Base-by-base conservation (phyloP, 2,888 invertebrate genomes). In the Diplazon laetatorius region DNA sequence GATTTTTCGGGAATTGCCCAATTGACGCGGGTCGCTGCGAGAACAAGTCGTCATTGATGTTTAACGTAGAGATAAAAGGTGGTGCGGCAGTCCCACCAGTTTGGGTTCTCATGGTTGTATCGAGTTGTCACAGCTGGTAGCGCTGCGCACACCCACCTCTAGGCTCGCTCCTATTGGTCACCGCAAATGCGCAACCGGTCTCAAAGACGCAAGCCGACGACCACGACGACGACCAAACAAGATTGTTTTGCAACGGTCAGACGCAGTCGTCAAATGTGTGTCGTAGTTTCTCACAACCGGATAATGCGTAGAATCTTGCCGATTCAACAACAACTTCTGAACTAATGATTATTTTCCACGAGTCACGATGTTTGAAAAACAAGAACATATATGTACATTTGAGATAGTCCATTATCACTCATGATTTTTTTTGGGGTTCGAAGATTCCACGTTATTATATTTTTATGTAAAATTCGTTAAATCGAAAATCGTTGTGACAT, bases 171-270 rank as follows among this genome's bases (percentile, higher is more conserved):
- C 25, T 20, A 77, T 77, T 77, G 76, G 76, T 60, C 3, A 8
- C 39, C 48, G 9, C 42, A 39, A 5, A 2, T 42, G 37, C 46
- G 20, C 22, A 76, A 66, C 60, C 76, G 66, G 55, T 55, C 46
- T 48, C 62, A 46, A 72, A 71, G 71, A 62, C 72, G 62, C 14
- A 18, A n/a, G 30, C 35, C 30, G n/a, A n/a, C n/a, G n/a, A n/a
- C n/a, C n/a, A n/a, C n/a, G n/a, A n/a, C n/a, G n/a, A 9, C 39
- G 48, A 77, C 71, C 72, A 76, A 77, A 63, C 63, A 63, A 55
- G 46, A 9, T 12, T 76, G 60, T 77, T 66, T 71, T 66, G 60
- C 39, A 14, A 4, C 48, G 12, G 42, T 5, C 20, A 18, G 10
- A 60, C 18, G 9, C 30, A 1, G 59, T 48, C 39, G 30, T 30